Base-by-base conservation (phyloP, 2,888 invertebrate species). In the Perizoma affinitatum region DNA sequence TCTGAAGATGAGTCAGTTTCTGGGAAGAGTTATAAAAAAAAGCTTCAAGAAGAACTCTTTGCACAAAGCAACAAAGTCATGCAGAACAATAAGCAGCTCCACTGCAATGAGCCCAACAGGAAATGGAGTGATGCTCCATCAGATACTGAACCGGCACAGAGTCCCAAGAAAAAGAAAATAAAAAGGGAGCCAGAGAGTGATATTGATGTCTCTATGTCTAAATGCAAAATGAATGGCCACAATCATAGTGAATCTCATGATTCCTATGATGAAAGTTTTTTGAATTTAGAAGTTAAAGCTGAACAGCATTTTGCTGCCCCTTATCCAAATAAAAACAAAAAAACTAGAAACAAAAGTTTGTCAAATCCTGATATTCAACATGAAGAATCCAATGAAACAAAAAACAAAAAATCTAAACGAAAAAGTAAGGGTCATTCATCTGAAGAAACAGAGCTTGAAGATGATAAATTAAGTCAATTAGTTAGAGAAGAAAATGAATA, bases 121-220 rank as follows among this genome's bases (percentile, higher is more conserved):
- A 66, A 61, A 73, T 67, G 42, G 61, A 55, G 54, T 34, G 40
- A 40, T n/a, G 38, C 40, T 9, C 74, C 63, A 56, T 70, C 60
- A 6, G 67, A 66, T 40, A 44, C 53, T 6, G 60, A 63, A 47
- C 56, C 52, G 34, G 49, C 0, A 43, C 54, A 41, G 6, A 60
- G 66, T 58, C 68, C 63, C 5, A 64, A 64, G 47, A 73, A 68
- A 51, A 77, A 74, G 54, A 62, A 69, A 35, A 72, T 83, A 34
- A 83, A 83, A 70, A 40, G 65, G 11, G 85, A 86, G 68, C 74
- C 76, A 36, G 78, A 80, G 36, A 84, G 80, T 75, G 85, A 85
- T 50, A 47, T 69, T 48, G 82, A 84, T 33, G 6, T 45, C 4
- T 48, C 48, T n/a, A 34, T n/a, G 9, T 41, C 6, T 4, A n/a